These are phyloP conservation scores for rat (Rattus norvegicus) DNA, from an alignment of 2,113 vertebrate genomes.

Conservation along the genomic window DNA sequence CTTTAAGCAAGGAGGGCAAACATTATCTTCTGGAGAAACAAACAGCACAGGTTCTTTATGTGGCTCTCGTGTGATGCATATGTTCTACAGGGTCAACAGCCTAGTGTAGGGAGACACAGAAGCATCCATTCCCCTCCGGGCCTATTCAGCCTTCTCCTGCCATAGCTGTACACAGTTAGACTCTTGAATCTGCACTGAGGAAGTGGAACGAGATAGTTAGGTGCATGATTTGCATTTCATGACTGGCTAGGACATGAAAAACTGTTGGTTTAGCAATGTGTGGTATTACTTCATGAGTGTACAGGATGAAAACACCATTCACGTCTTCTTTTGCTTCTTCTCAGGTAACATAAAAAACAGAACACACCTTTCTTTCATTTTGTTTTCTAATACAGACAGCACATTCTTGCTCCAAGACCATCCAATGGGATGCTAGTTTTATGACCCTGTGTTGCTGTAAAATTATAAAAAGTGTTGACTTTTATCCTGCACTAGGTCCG, in stretches of 20 bases:
- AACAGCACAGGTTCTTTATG: conserved; percentile 92
- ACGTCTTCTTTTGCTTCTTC: conserved; percentile 97
- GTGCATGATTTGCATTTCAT: conserved; percentile 93
- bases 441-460: conserved; percentile 82
- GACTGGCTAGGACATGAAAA: conserved; percentile 94
- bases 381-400: conserved; percentile 92
- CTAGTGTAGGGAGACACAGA: conserved; percentile 91
- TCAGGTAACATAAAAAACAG: conserved; percentile 97
- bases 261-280: conserved; percentile 96
- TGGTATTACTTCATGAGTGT: conserved; percentile 97
- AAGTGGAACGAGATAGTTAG: conserved; percentile 97
- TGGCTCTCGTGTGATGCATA: conserved; percentile 94
- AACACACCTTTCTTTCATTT: conserved; percentile 88
- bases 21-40: conserved; percentile 92
- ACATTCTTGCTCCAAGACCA: conserved; percentile 94
- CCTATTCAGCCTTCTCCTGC: conserved; percentile 94
- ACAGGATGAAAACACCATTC: conserved; percentile 97
- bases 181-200: conserved; percentile 94
- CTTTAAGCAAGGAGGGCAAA: conserved; percentile 95
- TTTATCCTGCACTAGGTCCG: no score
- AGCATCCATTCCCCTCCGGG: conserved; percentile 96
- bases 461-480: no score
- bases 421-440: conserved; percentile 93
- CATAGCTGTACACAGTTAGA: conserved; percentile 91
- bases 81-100: conserved; percentile 93